Base-by-base conservation (phyloP, 1,140 invertebrate species). In the Cheumatopsyche charites region DNA sequence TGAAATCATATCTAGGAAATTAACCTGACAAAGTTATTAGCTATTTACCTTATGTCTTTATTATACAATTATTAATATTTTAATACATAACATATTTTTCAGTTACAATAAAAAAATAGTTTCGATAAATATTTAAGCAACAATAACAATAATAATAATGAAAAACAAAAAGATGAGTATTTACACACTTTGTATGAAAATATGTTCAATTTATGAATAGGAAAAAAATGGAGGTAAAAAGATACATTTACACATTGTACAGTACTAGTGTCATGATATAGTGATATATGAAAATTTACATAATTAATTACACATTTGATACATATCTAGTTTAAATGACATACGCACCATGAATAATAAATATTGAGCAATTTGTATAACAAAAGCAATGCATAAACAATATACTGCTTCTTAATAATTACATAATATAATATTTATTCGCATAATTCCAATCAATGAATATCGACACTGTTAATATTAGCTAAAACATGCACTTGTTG, bases 401-500 rank as follows among this genome's bases (percentile, higher is more conserved):
- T 36, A 4, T 36, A 4, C 9, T 36, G 3, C 9, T 36, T 36
- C 29, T 4, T 36, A 36, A 4, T 4, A 4, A 36, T 4, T 36
- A 36, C 29, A 36, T 36, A 4, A 36, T n/a, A n/a, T n/a, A n/a
- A n/a, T n/a, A n/a, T n/a, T n/a, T n/a, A n/a, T n/a, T 6, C 12
- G 12, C 43, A 47, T 15, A 47, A 47, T 47, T 42, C 7, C 9
- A 55, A 58, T 42, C 26, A 71, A 42, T 71, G 69, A 3, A 19
- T 5, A 23, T 69, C 72, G n/a, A 13, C 61, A 52, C 70, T 76
- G 41, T 61, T 75, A 25, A 72, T 76, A 71, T 86, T 83, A 75
- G 89, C 87, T 70, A 96, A 85, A 36, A 96, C 93, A 79, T 96
- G 92, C 70, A 95, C 90, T 84, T 96, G 94, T 78, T 89, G 89